A percentile compares a stretch with the other conserved stretches of the same genome.
Conservation (phyloP, 2,113 vertebrate genomes). For the Irena cyanogastra region DNA sequence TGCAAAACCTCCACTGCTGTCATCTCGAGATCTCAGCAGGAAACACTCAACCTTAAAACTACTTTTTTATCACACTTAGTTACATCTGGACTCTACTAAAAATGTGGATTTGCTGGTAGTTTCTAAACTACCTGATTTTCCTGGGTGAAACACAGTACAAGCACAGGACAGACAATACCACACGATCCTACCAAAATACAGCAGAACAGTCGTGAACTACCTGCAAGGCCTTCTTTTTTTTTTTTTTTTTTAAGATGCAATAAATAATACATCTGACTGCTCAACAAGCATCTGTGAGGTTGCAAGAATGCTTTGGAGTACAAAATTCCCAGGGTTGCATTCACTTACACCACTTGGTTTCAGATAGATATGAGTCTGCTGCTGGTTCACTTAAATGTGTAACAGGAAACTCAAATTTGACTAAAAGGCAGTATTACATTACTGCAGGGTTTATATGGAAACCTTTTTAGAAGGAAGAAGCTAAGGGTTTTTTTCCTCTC, state of each 20-base stretch:
- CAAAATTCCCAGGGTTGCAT: not conserved
- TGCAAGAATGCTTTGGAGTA: conserved; percentile 5
- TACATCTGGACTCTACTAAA: not conserved
- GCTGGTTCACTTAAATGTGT: not conserved
- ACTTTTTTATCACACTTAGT: not conserved
- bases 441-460: conserved; percentile 20
- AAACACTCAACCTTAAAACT: not conserved
- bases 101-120: not conserved
- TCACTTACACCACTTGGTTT: not conserved
- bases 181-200: not conserved
- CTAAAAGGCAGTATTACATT: conserved; percentile 24
- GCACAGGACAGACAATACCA: not conserved
- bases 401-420: conserved; percentile 48
- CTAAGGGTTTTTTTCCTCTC: not conserved
- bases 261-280: not conserved
- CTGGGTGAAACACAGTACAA: not conserved
- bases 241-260: not conserved
- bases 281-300: not conserved
- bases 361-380: not conserved
- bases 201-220: not conserved
- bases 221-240: not conserved
- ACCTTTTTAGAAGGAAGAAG: conserved; percentile 35
- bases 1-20: conserved; percentile 33
- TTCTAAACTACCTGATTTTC: not conserved
- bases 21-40: conserved; percentile 21